Evolutionary conservation across 2,113 vertebrate species (phyloP).

Genomic region (Ptyas mucosa): DNA sequence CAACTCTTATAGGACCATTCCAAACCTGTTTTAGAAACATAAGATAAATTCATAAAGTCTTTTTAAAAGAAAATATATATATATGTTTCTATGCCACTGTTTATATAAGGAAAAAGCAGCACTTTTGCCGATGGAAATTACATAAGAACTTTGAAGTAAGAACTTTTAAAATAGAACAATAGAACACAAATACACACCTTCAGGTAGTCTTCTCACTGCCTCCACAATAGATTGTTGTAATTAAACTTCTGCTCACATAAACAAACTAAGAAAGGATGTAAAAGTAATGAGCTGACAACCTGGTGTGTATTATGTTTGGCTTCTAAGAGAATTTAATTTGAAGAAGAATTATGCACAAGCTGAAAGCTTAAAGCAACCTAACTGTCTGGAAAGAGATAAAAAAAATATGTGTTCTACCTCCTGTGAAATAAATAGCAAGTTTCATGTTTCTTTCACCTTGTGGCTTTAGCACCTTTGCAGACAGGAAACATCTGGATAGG

Average conservation of each 20-base stretch:
- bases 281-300: conserved; percentile 80
- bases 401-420: conserved; percentile 56
- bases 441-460: conserved; percentile 3
- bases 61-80: accelerated
- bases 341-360: conserved; percentile 75
- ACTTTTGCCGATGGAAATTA: conserved; percentile 25
- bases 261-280: conserved; percentile 76
- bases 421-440: conserved; percentile 49
- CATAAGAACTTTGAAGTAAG: conserved; percentile 1
- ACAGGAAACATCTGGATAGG: neutral
- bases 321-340: conserved; percentile 79
- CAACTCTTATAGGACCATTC: neutral
- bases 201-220: conserved; percentile 56
- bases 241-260: conserved; percentile 77
- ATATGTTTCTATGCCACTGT: neutral
- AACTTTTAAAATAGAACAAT: conserved; percentile 27
- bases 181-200: conserved; percentile 43
- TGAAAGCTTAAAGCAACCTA: conserved; percentile 75
- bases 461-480: neutral
- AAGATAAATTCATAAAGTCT: neutral
- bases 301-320: conserved; percentile 69
- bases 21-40: neutral
- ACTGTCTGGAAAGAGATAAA: conserved; percentile 78
- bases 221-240: conserved; percentile 73
- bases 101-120: neutral